These are phyloP conservation scores for Nettapus auritus DNA, from an alignment of 2,113 vertebrate species.

Conservation along the genomic window DNA sequence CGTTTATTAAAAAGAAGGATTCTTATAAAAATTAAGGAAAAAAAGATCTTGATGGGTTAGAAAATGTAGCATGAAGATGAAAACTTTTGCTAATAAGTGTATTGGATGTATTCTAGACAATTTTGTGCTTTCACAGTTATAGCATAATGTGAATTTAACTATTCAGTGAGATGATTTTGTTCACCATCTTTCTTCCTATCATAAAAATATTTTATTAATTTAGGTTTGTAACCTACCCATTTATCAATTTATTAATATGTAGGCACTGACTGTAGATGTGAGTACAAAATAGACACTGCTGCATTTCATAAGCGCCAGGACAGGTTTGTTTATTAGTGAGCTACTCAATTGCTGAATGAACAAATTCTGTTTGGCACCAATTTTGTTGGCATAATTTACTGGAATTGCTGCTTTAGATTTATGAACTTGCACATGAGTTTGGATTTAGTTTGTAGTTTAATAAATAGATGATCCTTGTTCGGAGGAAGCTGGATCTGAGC, in stretches of 20 bases:
- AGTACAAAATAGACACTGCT: background rate
- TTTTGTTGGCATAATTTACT: background rate
- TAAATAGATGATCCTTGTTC: background rate
- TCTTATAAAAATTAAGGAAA: background rate
- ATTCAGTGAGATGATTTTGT: background rate
- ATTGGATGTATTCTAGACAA: background rate
- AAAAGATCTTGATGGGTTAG: background rate
- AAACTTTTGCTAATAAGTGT: background rate
- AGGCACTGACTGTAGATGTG: background rate
- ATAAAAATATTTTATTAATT: background rate
- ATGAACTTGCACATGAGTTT: background rate
- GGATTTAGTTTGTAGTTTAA: background rate
- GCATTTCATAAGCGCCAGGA: background rate
- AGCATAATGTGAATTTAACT: background rate
- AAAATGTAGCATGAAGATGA: background rate
- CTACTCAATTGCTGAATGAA: background rate
- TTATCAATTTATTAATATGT: background rate
- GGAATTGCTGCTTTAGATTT: background rate
- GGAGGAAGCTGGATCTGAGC: background rate
- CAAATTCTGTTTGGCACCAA: background rate
- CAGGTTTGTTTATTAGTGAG: background rate
- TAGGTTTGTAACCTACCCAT: background rate
- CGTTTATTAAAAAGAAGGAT: background rate
- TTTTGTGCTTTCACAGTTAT: background rate
- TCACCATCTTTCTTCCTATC: background rate